Evolutionary conservation across 1,140 invertebrate genomes (phyloP).

Genomic region (Asbolus verrucosus): DNA sequence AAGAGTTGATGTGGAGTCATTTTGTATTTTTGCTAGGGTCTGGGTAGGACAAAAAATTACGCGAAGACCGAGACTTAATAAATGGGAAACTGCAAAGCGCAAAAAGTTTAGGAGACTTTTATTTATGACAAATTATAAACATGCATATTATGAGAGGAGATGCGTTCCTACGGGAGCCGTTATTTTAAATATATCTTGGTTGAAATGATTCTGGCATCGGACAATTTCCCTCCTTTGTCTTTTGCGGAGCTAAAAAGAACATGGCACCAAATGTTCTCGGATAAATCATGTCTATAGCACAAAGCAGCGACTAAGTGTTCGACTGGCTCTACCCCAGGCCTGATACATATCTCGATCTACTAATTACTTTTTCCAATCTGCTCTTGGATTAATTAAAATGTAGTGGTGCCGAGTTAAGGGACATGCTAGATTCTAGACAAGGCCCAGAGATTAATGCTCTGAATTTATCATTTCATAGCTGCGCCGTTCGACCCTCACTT

Average conservation of each 20-base stretch:
- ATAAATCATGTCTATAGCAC: slow-evolving; percentile 52
- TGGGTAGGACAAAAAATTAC: slow-evolving; percentile 7
- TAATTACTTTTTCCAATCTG: slow-evolving; percentile 61
- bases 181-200: slow-evolving; percentile 47
- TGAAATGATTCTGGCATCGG: slow-evolving; percentile 44
- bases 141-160: slow-evolving; percentile 44
- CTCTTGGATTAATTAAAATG: slow-evolving; percentile 58
- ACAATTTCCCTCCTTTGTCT: slow-evolving; percentile 51
- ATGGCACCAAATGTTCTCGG: slow-evolving; percentile 51
- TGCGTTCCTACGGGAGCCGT: slow-evolving; percentile 41
- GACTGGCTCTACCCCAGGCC: slow-evolving; percentile 42
- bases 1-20: neutral
- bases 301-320: slow-evolving; percentile 38
- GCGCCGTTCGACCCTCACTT: slow-evolving; percentile 14
- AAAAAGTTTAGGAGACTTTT: slow-evolving; percentile 43
- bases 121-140: slow-evolving; percentile 50
- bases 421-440: slow-evolving; percentile 51
- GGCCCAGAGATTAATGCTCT: slow-evolving; percentile 47
- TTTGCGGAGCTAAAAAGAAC: slow-evolving; percentile 50
- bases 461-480: slow-evolving; percentile 49
- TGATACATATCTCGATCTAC: slow-evolving; percentile 57
- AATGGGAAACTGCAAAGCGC: slow-evolving; percentile 40
- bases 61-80: slow-evolving; percentile 32
- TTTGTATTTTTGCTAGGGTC: slow-evolving; percentile 6
- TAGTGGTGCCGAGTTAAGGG: slow-evolving; percentile 51